Percentiles rank a stretch among this genome's conserved stretches.
phyloP scores from a whole-genome alignment of 2,888 invertebrate species.

The Eurois occulta region DNA sequence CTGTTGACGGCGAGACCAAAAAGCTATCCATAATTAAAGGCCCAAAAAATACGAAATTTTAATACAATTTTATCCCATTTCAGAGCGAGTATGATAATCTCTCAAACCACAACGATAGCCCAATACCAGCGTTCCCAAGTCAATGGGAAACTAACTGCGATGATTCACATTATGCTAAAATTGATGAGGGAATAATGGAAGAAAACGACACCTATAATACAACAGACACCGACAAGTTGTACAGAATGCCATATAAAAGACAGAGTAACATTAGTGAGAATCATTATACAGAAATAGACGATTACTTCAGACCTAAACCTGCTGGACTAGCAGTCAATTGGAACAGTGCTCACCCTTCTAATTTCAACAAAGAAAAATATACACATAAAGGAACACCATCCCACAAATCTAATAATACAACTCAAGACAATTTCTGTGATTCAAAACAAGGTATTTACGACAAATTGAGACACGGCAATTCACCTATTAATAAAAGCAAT shows the following conservation, averaged over 20 bases:
- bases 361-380: conserved; percentile 1
- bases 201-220: conserved; percentile 13
- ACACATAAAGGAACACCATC: not conserved
- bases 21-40: not conserved
- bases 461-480: not conserved
- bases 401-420: not conserved
- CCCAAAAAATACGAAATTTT: not conserved
- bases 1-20: not conserved
- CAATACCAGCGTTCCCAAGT: conserved; percentile 41
- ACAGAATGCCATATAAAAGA: not conserved
- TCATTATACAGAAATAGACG: conserved; percentile 48
- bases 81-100: conserved; percentile 36
- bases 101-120: conserved; percentile 26
- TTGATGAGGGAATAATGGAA: conserved; percentile 15
- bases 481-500: not conserved
- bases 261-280: conserved; percentile 39
- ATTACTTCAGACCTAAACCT: not conserved
- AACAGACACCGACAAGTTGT: not conserved
- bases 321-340: not conserved
- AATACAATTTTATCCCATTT: conserved; percentile 2
- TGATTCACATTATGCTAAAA: conserved; percentile 16
- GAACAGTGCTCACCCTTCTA: not conserved
- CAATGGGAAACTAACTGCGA: conserved; percentile 42
- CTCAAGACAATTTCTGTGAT: not conserved
- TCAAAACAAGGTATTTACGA: conserved; percentile 8